Conservation (phyloP, 2,113 vertebrate species). For the Pyrgilauda ruficollis region DNA sequence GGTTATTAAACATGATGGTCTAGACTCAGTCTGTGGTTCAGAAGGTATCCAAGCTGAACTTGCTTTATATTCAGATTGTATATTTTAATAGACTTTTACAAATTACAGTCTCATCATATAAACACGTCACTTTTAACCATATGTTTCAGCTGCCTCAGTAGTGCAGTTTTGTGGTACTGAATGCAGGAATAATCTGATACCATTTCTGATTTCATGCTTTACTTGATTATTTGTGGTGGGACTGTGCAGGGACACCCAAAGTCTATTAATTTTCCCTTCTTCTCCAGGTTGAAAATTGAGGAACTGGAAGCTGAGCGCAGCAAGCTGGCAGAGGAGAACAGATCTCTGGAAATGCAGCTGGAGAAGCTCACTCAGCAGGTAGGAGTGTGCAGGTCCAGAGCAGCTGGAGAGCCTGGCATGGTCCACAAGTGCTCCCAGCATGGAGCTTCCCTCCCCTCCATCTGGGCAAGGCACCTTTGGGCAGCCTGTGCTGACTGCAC, state of each 20-base stretch:
- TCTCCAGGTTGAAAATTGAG: slow-evolving; percentile 88
- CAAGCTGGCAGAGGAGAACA: slow-evolving; percentile 85
- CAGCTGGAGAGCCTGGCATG: neutral
- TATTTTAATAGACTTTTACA: neutral
- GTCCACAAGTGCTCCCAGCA: neutral
- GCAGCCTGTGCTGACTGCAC: neutral
- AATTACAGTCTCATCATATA: neutral
- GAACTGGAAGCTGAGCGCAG: slow-evolving; percentile 87
- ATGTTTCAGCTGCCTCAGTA: neutral
- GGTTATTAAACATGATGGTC: neutral
- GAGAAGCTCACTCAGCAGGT: slow-evolving; percentile 89
- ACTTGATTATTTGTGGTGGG: neutral
- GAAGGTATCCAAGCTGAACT: neutral
- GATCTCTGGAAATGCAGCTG: slow-evolving; percentile 82
- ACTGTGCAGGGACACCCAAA: neutral
- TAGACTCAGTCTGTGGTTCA: neutral
- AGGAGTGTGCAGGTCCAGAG: neutral
- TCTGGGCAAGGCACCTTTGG: neutral
- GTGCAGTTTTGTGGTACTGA: neutral
- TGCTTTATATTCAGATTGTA: neutral
- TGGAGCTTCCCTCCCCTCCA: rapidly evolving
- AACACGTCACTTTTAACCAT: neutral
- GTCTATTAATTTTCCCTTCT: neutral
- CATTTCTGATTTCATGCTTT: neutral
- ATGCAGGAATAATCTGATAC: neutral